Conservation (phyloP, 1,140 invertebrate species). For the Thrips palmi region DNA sequence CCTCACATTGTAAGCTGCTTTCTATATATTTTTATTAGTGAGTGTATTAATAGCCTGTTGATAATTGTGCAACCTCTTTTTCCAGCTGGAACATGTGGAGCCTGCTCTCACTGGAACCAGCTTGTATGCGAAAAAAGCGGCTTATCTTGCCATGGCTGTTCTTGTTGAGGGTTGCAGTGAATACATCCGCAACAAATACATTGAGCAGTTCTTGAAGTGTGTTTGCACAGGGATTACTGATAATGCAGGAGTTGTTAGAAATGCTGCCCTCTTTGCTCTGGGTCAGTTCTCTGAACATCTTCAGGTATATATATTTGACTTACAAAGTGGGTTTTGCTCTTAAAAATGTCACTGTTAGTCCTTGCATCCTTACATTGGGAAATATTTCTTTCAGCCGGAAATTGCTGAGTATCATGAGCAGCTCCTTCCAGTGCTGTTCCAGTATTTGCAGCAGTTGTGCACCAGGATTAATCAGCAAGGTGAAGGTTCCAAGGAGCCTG, state of each 20-base stretch:
- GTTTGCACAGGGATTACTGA: constrained; percentile 51
- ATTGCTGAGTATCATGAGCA: constrained; percentile 52
- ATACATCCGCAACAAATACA: constrained; percentile 48
- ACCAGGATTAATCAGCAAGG: constrained; percentile 30
- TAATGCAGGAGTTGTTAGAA: constrained; percentile 37
- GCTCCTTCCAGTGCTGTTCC: constrained; percentile 52
- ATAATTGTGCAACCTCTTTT: too few species aligned
- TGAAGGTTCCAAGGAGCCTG: constrained; percentile 31
- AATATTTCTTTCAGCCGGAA: constrained; percentile 26
- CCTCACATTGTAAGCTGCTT: constrained; percentile 37
- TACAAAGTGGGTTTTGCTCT: too few species aligned
- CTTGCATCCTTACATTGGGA: constrained; percentile 5
- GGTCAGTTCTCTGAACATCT: constrained; percentile 69
- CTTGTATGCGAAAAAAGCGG: constrained; percentile 41
- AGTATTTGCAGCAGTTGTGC: constrained; percentile 41
- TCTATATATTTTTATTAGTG: constrained; percentile 4
- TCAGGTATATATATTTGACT: constrained; percentile 27
- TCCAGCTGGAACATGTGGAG: constrained; percentile 37
- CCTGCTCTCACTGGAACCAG: constrained; percentile 36
- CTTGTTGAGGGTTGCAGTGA: constrained; percentile 66
- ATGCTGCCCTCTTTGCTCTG: constrained; percentile 59
- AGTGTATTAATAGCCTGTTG: constrained; percentile 11
- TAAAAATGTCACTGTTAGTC: too few species aligned
- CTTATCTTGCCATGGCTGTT: constrained; percentile 52
- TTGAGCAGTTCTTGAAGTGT: constrained; percentile 46